Conservation (phyloP, 2,113 vertebrate species). For the Chinchilla lanigera region DNA sequence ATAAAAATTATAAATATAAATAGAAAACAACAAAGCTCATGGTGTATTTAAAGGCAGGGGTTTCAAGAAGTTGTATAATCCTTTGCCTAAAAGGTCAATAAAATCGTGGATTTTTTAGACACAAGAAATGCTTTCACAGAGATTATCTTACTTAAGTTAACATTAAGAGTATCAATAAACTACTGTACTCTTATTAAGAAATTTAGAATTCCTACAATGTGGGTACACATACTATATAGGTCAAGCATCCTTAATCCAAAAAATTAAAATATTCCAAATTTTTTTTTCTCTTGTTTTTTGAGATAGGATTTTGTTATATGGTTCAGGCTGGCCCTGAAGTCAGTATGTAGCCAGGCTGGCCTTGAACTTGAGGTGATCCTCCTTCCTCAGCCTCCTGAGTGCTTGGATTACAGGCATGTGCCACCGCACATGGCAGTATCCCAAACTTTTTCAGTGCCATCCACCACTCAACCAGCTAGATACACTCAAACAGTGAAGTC, state of each 20-base stretch:
- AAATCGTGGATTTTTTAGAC: neutral
- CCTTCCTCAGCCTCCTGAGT: neutral
- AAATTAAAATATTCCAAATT: neutral
- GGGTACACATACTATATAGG: no score
- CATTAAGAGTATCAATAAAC: neutral
- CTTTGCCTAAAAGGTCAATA: neutral
- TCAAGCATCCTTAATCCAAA: neutral
- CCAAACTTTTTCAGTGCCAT: no score
- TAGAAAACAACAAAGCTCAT: neutral
- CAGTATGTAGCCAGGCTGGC: neutral
- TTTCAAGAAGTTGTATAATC: neutral
- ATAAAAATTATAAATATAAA: neutral
- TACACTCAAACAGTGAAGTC: neutral
- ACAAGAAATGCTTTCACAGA: conserved; percentile 16
- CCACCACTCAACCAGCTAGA: neutral
- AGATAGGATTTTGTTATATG: neutral
- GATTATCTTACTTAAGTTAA: neutral
- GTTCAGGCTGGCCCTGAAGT: neutral
- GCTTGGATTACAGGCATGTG: neutral
- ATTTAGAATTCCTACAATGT: neutral
- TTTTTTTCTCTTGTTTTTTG: neutral
- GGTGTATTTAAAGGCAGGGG: neutral
- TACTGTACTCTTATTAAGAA: neutral
- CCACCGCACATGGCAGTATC: neutral
- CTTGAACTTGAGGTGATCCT: neutral